Evolutionary conservation across 2,797 vertebrate species (phyloP).

Genomic region (Psittacula derbiana): DNA sequence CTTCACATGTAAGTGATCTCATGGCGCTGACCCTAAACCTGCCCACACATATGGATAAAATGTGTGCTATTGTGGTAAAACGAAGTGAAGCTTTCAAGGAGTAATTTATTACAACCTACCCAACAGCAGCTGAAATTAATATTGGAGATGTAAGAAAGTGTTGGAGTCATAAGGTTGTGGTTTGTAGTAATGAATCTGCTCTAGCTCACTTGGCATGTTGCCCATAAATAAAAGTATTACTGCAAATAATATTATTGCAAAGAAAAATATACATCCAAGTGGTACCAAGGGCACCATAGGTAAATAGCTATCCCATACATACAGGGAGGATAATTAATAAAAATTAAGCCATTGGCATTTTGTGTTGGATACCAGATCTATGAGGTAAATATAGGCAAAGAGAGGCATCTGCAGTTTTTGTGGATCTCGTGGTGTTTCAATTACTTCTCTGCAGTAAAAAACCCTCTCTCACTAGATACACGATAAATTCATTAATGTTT

Average conservation of each 20-base stretch:
- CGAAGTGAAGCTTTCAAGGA: not conserved
- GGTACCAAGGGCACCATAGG: not conserved
- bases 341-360: not conserved
- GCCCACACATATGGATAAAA: not conserved
- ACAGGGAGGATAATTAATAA: not conserved
- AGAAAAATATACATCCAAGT: not conserved
- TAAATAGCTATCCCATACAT: not conserved
- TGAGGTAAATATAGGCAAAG: not conserved
- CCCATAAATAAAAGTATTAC: not conserved
- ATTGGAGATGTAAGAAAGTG: not conserved
- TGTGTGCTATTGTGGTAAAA: not conserved
- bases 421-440: not conserved
- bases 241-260: not conserved
- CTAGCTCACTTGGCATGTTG: not conserved
- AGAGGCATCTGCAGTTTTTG: not conserved
- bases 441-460: not conserved
- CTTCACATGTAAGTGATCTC: not conserved
- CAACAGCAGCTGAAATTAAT: not conserved
- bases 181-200: not conserved
- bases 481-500: not conserved
- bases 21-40: not conserved
- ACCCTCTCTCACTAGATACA: not conserved
- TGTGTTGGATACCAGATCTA: not conserved
- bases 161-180: not conserved
- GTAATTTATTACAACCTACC: not conserved